Conservation (phyloP, 2,797 vertebrate species). For the Lepilemur ruficaudatus region DNA sequence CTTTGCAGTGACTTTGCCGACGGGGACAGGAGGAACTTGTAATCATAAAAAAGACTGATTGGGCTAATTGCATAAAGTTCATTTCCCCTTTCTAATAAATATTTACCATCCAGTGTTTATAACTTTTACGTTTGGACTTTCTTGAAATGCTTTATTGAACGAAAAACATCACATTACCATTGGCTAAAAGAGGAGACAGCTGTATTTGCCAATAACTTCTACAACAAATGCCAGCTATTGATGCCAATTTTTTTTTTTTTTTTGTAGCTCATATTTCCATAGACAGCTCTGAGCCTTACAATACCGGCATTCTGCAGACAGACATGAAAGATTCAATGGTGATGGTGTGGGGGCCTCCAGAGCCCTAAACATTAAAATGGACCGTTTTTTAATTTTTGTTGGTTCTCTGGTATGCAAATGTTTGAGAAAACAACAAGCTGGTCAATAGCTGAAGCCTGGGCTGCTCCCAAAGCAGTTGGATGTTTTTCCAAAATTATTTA, state of each 20-base stretch:
- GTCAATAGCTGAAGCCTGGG: neutral
- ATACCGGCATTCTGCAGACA: conserved; percentile 79
- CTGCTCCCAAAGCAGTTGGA: neutral
- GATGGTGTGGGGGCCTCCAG: conserved; percentile 16
- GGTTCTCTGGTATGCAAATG: conserved; percentile 49
- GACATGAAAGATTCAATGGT: conserved; percentile 69
- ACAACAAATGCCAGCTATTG: conserved; percentile 80
- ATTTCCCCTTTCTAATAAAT: conserved; percentile 84
- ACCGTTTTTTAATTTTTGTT: conserved; percentile 42
- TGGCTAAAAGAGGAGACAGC: conserved; percentile 86
- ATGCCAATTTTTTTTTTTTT: conserved; percentile 82
- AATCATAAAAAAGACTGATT: conserved; percentile 78
- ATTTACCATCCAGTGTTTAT: conserved; percentile 84
- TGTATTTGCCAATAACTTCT: conserved; percentile 84
- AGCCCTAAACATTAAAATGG: conserved; percentile 59
- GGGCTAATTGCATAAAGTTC: conserved; percentile 79
- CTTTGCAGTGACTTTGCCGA: conserved; percentile 50
- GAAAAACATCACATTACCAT: conserved; percentile 86
- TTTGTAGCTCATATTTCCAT: conserved; percentile 82
- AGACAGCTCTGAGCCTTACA: conserved; percentile 80
- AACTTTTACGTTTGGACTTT: conserved; percentile 83
- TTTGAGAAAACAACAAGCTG: conserved; percentile 33
- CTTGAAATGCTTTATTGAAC: conserved; percentile 84
- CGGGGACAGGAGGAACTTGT: conserved; percentile 68
- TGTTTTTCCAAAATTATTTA: neutral